These are phyloP conservation scores for Euzophera pinguis DNA, from an alignment of 2,888 invertebrate species.

Conservation along the genomic window DNA sequence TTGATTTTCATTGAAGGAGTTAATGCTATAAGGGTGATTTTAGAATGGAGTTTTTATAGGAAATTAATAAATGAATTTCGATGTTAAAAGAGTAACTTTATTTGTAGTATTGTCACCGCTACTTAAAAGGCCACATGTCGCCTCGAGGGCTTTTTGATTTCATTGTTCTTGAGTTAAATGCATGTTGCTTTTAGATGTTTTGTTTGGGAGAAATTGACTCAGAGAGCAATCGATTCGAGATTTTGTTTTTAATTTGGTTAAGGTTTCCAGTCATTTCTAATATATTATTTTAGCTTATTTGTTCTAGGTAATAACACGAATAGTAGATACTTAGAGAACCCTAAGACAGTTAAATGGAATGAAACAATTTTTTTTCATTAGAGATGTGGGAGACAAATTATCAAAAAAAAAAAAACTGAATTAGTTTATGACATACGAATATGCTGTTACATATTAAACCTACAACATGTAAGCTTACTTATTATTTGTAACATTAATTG, in stretches of 20 bases:
- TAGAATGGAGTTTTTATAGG: slow-evolving; percentile 10
- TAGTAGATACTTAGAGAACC: too few species aligned
- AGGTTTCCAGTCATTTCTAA: too few species aligned
- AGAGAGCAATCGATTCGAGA: background rate
- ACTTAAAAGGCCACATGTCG: slow-evolving; percentile 78
- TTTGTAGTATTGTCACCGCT: slow-evolving; percentile 77
- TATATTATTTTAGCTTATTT: too few species aligned
- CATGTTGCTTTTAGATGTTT: slow-evolving; percentile 11
- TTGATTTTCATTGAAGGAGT: slow-evolving; percentile 17
- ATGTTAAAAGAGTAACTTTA: slow-evolving; percentile 72
- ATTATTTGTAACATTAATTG: too few species aligned
- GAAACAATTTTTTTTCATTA: too few species aligned
- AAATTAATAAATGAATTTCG: slow-evolving; percentile 61
- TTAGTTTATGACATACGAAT: too few species aligned
- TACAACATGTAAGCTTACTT: too few species aligned
- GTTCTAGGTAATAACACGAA: too few species aligned
- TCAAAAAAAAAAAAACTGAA: too few species aligned
- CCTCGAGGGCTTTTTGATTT: slow-evolving; percentile 65
- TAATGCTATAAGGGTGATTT: slow-evolving; percentile 9
- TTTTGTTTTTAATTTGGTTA: background rate
- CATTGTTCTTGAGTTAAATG: slow-evolving; percentile 10
- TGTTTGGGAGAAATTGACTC: slow-evolving; percentile 11
- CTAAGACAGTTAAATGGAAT: too few species aligned
- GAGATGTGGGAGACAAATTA: too few species aligned
- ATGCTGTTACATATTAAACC: too few species aligned